Evolutionary conservation across 1,140 invertebrate species (phyloP).

Genomic region (Eciton burchellii): DNA sequence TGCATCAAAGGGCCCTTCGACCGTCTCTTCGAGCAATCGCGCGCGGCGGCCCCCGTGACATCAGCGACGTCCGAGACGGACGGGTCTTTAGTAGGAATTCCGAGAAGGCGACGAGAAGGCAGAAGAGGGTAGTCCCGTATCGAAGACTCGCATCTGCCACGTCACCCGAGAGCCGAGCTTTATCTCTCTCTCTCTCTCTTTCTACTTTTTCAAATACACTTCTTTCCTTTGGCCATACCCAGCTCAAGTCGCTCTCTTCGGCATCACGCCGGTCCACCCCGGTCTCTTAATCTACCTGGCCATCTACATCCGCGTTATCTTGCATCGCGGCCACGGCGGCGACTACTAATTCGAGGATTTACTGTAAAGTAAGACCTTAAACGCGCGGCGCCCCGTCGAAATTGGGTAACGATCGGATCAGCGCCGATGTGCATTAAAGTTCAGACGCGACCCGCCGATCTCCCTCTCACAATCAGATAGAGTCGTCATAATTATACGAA

Average conservation of each 20-base stretch:
- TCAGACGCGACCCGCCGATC: background rate
- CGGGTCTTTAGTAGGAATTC: constrained; percentile 67
- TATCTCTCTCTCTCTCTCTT: constrained; percentile 62
- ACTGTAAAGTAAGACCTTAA: constrained; percentile 80
- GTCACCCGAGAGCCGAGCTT: constrained; percentile 76
- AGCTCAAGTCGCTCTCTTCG: constrained; percentile 28
- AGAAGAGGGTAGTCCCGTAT: constrained; percentile 71
- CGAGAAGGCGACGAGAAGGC: constrained; percentile 51
- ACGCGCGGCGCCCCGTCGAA: constrained; percentile 64
- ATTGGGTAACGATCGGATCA: constrained; percentile 63
- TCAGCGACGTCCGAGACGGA: constrained; percentile 49
- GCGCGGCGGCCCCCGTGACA: constrained; percentile 41
- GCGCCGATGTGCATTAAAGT: constrained; percentile 33
- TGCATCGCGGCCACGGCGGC: constrained; percentile 78
- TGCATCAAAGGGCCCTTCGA: background rate
- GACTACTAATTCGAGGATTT: constrained; percentile 84
- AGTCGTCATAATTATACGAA: constrained; percentile 46
- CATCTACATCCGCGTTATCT: constrained; percentile 82
- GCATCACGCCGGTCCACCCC: constrained; percentile 27
- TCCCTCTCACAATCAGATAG: constrained; percentile 24
- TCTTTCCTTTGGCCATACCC: constrained; percentile 7
- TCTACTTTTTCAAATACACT: constrained; percentile 57
- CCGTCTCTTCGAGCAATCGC: constrained; percentile 1
- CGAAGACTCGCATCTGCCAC: constrained; percentile 80
- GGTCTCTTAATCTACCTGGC: constrained; percentile 74